Base-by-base conservation (phyloP, 2,797 vertebrate species). In the Chloroceryle inda region DNA sequence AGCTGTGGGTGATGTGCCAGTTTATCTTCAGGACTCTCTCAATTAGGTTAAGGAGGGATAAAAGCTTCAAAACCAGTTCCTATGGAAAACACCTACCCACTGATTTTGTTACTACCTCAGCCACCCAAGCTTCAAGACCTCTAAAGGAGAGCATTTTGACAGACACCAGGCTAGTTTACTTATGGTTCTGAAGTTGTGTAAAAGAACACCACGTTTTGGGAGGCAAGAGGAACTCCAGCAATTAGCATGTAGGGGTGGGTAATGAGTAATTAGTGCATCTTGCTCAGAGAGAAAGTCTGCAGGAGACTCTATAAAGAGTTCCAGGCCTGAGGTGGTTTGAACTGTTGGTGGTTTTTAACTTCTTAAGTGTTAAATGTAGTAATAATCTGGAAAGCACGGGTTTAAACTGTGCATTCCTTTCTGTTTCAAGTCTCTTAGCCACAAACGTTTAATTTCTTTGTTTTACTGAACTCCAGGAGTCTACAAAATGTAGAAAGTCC, bases 1-100 rank as follows among this genome's bases (percentile, higher is more conserved):
- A 78, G 37, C 6, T n/a, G 15, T 24, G 26, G 4, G 4, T 31
- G 14, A 3, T 24, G 5, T 29, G 9, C 26, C 4, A 0, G 6
- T n/a, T 85, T 52, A 58, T 50, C 61, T 87, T 74, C 37, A 85
- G 45, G 14, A 35, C 15, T 38, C 33, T 76, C 71, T 78, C 42
- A 74, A 4, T 69, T 56, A 62, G 6, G 23, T 45, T 67, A 76
- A 49, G 8, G 5, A 89, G 17, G 3, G 7, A 16, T 61, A 63
- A 85, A 89, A 64, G 4, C 40, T 74, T 87, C 33, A 61, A 83
- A 88, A 62, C 10, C 12, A 58, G 6, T 42, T 84, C 66, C 76
- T 22, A 6, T 35, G 23, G 53, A 85, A 95, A 94, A 85, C 22
- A 62, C 3, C 21, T 69, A 69, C 13, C 9, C 6, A 2, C 7